Evolutionary conservation across 2,797 vertebrate genomes (phyloP).

Genomic region (Rhinatrema bivittatum): DNA sequence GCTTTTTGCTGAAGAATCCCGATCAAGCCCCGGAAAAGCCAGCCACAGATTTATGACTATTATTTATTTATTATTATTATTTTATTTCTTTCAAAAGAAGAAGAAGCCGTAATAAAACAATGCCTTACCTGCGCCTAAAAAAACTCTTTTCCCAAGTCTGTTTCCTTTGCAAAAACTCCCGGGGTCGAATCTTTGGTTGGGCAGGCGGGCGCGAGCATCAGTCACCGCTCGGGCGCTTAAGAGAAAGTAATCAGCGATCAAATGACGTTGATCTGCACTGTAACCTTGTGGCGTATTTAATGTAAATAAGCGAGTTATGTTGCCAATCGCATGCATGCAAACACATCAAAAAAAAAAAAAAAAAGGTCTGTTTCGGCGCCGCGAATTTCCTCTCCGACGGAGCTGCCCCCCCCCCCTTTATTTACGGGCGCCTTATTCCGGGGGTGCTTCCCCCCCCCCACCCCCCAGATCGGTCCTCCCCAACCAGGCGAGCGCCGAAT

Average conservation of each 20-base stretch:
- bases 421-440: constrained; percentile 74
- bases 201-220: constrained; percentile 78
- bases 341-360: too few species aligned
- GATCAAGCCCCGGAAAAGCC: constrained; percentile 41
- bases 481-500: constrained; percentile 79
- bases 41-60: too few species aligned
- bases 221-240: constrained; percentile 81
- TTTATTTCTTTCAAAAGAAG: too few species aligned
- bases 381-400: constrained; percentile 76
- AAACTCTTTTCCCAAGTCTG: constrained; percentile 77
- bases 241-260: constrained; percentile 96
- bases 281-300: constrained; percentile 99
- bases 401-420: constrained; percentile 80
- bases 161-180: constrained; percentile 74
- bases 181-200: constrained; percentile 64
- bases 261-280: constrained; percentile 97
- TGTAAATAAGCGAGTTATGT: constrained; percentile 98
- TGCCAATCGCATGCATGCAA: constrained; percentile 87
- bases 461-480: constrained; percentile 71
- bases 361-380: constrained; percentile 79
- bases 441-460: too few species aligned
- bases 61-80: too few species aligned
- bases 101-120: too few species aligned
- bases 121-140: constrained; percentile 82
- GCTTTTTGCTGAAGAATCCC: constrained; percentile 50